These are phyloP conservation scores for Drosophila flavopinicola DNA, from an alignment of 2,888 invertebrate species.

Conservation along the genomic window DNA sequence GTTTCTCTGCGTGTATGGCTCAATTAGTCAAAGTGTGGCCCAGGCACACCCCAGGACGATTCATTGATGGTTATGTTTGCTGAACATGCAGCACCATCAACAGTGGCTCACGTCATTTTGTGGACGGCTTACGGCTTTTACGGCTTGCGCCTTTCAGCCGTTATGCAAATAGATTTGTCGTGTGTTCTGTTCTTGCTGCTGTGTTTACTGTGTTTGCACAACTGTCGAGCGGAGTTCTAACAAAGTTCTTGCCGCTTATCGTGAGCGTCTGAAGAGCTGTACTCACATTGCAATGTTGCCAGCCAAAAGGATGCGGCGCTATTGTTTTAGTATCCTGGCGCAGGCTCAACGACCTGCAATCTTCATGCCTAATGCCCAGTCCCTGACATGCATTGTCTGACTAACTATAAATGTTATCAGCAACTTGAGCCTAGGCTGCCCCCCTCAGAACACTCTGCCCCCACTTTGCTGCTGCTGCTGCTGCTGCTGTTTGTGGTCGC, in stretches of 20 bases:
- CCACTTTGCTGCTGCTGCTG: conserved; percentile 9
- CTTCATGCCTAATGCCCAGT: conserved; percentile 36
- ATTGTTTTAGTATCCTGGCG: conserved; percentile 32
- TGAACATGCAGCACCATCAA: conserved; percentile 56
- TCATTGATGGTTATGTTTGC: conserved; percentile 63
- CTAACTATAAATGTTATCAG: conserved; percentile 58
- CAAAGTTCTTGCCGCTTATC: conserved; percentile 34
- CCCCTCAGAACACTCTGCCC: background rate
- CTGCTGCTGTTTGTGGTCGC: conserved; percentile 38
- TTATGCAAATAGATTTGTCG: conserved; percentile 69
- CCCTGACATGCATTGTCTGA: conserved; percentile 24
- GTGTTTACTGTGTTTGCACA: too few species aligned
- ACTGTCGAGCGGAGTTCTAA: conserved; percentile 21
- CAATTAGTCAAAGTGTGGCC: conserved; percentile 65
- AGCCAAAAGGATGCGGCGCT: conserved; percentile 40
- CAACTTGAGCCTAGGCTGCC: conserved; percentile 25
- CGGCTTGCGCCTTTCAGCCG: conserved; percentile 12
- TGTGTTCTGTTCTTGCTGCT: conserved; percentile 24
- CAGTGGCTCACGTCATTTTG: conserved; percentile 49
- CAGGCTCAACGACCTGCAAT: conserved; percentile 61
- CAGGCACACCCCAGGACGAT: conserved; percentile 54
- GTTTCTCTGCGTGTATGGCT: too few species aligned
- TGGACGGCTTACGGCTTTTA: conserved; percentile 6
- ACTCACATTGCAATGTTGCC: conserved; percentile 23
- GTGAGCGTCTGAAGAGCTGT: conserved; percentile 54